A percentile compares a stretch with the other conserved stretches of the same genome.
phyloP scores from a whole-genome alignment of 2,113 vertebrate genomes.

The Tichodroma muraria region DNA sequence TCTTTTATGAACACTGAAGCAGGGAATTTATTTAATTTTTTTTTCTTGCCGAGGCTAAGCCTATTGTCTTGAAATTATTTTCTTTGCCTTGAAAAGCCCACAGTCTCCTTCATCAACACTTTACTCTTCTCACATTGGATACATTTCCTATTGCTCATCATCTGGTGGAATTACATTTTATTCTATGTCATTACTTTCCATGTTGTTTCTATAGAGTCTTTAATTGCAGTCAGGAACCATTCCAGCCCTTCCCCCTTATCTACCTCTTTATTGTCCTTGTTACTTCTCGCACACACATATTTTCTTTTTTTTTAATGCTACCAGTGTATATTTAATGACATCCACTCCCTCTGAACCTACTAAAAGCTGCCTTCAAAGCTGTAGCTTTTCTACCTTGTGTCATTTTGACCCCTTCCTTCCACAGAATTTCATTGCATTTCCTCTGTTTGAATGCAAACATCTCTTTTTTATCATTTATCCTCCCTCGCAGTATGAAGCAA shows the following conservation, averaged over 20 bases:
- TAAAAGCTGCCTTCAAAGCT: not conserved
- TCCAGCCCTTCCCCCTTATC: not conserved
- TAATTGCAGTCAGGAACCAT: not conserved
- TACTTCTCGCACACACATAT: not conserved
- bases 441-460: not conserved
- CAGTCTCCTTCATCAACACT: not conserved
- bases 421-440: not conserved
- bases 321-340: not conserved
- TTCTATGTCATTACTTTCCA: not conserved
- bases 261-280: not conserved
- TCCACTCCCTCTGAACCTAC: not conserved
- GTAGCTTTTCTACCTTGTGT: not conserved
- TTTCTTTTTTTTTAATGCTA: not conserved
- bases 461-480: not conserved
- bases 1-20: not conserved
- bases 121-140: not conserved
- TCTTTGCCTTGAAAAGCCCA: not conserved
- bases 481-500: not conserved
- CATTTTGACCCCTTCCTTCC: not conserved
- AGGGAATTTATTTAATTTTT: not conserved
- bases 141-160: not conserved
- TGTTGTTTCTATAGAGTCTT: not conserved
- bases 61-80: conserved; percentile 41
- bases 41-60: not conserved
- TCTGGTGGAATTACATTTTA: not conserved